Evolutionary conservation across 2,888 invertebrate genomes (phyloP).

Genomic region (Aleiodes leptofemur): DNA sequence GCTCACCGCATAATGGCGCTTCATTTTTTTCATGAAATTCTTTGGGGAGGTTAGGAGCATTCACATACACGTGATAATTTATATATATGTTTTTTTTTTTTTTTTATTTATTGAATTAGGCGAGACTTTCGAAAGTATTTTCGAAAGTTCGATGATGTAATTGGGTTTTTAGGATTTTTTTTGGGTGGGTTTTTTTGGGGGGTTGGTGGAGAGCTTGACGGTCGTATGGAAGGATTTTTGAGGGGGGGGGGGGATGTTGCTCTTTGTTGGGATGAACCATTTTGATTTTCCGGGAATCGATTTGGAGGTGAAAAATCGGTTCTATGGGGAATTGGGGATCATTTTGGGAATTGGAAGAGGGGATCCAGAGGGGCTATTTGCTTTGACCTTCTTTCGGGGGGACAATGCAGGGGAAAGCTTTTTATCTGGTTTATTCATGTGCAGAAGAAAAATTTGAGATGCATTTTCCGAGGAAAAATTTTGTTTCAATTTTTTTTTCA

Average conservation of each 20-base stretch:
- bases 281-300: background rate
- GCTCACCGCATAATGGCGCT: constrained; percentile 43
- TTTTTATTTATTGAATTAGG: background rate
- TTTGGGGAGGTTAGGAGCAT: constrained; percentile 41
- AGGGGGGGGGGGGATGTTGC: background rate
- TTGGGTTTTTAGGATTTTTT: background rate
- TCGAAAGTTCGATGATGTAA: background rate
- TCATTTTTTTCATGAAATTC: constrained; percentile 1
- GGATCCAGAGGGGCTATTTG: too few relatives aligned
- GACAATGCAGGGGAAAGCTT: too few relatives aligned
- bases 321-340: background rate
- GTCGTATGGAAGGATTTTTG: background rate
- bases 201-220: background rate
- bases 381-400: too few relatives aligned
- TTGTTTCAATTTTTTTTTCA: too few relatives aligned
- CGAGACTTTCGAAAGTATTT: constrained; percentile 3
- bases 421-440: too few relatives aligned
- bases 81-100: background rate
- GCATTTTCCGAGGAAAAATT: too few relatives aligned
- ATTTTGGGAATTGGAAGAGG: too few relatives aligned
- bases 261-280: constrained; percentile 3
- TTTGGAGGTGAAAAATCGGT: too few relatives aligned
- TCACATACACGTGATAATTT: constrained; percentile 43
- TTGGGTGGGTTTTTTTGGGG: background rate
- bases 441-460: too few relatives aligned